Evolutionary conservation across 2,797 vertebrate genomes (phyloP).

Genomic region (Oryzias sinensis): DNA sequence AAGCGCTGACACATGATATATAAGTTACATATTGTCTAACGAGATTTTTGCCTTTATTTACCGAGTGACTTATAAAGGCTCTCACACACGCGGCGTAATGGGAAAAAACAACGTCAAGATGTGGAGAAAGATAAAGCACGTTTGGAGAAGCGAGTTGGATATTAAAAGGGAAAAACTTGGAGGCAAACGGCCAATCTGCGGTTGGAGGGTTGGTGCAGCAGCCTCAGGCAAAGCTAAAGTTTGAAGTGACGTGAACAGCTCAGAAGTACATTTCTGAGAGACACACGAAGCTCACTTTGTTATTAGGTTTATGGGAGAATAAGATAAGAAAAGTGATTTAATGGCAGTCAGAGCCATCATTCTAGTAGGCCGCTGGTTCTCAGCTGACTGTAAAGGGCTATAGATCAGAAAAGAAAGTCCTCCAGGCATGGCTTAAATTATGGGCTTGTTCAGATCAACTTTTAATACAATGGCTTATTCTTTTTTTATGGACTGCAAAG

Average conservation of each 20-base stretch:
- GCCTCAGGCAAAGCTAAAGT: constrained; percentile 16
- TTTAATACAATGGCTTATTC: constrained; percentile 1
- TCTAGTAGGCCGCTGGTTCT: constrained; percentile 13
- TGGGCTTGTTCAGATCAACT: background rate
- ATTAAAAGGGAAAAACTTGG: constrained; percentile 15
- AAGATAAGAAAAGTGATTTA: constrained; percentile 22
- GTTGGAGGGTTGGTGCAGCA: constrained; percentile 6
- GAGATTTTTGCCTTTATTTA: constrained; percentile 48
- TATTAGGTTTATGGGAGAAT: constrained; percentile 32
- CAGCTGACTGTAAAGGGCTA: background rate
- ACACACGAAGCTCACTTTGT: constrained; percentile 19
- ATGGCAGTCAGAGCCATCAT: constrained; percentile 16
- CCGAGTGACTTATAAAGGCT: constrained; percentile 8
- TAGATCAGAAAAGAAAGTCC: constrained; percentile 27
- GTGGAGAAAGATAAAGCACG: constrained; percentile 34
- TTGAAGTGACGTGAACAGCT: constrained; percentile 13
- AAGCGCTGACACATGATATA: constrained; percentile 56
- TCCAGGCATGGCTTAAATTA: constrained; percentile 7
- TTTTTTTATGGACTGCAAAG: constrained; percentile 21
- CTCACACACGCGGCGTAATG: constrained; percentile 7
- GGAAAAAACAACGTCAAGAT: constrained; percentile 19
- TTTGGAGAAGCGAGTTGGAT: constrained; percentile 24
- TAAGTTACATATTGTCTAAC: constrained; percentile 56
- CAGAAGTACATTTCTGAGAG: constrained; percentile 6
- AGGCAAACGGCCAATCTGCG: background rate